A percentile compares a stretch with the other conserved stretches of the same genome.
Conservation (phyloP, 1,140 invertebrate species). For the Ylistrum balloti region DNA sequence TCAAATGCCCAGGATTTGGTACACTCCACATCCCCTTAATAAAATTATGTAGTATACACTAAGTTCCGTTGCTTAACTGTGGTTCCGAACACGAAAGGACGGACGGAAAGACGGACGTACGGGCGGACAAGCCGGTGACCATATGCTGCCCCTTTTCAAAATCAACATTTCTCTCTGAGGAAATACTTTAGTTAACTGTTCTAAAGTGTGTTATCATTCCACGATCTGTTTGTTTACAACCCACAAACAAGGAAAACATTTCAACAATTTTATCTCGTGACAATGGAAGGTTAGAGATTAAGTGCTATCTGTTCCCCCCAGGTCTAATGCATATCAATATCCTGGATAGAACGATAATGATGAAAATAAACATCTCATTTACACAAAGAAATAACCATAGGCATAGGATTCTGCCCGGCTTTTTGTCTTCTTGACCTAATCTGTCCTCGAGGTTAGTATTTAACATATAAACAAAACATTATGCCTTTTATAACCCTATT, state of each 20-base stretch:
- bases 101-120: no score
- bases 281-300: neutral
- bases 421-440: neutral
- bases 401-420: neutral
- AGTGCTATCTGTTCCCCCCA: neutral
- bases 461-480: neutral
- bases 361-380: slow-evolving; percentile 11
- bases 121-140: no score
- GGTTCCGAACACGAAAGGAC: no score
- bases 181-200: no score
- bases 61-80: no score
- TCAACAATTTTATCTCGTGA: neutral
- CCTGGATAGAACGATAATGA: neutral
- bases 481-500: neutral
- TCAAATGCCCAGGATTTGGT: no score
- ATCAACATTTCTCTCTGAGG: no score
- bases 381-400: neutral
- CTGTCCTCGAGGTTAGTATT: neutral
- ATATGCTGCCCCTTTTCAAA: no score
- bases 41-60: no score
- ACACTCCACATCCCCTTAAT: no score
- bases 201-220: no score
- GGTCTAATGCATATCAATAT: neutral
- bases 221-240: neutral
- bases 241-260: neutral